Evolutionary conservation across 2,113 vertebrate genomes (phyloP), one percentile per base, ranked within the genome.

Genomic region (Spheniscus mendiculus): DNA sequence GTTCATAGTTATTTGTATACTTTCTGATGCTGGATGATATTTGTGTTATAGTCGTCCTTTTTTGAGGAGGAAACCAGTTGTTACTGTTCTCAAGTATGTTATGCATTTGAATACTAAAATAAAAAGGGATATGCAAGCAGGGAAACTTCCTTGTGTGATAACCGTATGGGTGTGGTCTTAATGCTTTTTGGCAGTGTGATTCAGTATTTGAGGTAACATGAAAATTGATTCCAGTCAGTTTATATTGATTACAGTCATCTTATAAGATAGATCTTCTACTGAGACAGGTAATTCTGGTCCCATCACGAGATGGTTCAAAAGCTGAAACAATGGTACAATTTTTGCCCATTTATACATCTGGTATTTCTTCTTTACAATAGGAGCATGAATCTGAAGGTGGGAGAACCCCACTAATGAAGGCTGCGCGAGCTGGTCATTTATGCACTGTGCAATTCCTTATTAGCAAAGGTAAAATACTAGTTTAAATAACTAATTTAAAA

Each of bases 391-490:
- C 99, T 86, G 99, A 99, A 98, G 99, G 99, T 86, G 99, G 99
- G 52, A 99, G 99, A 96, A 99, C 99, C 45, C 99, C 99, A 71
- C 97, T 99, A 72, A 99, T 99, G 99, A 99, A 99, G 98, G 99
- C 99, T 95, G 99, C 99, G 9, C 98, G 99, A 98, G 99, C 99
- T 52, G 99, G 99, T 95, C 99, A 99, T 97, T 98, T 99, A 87
- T 99, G 99, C 94, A 99, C 99, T 82, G 99, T 99, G 89, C 99
- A 99, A 97, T 99, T 99, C 97, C 99, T 99, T 89, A 99, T 99
- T 98, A 99, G 99, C 98, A 99, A 99, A 99, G 99, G 99, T 99
- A 98, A 97, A 97, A 36, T 65, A 23, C 19, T 81, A 32, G 13
- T 91, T 83, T 70, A 26, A 78, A 11, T n/a, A 80, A 62, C 10